Evolutionary conservation across 2,113 vertebrate species (phyloP), one percentile per base, ranked within the genome.

Genomic region (Empidonax alnorum): DNA sequence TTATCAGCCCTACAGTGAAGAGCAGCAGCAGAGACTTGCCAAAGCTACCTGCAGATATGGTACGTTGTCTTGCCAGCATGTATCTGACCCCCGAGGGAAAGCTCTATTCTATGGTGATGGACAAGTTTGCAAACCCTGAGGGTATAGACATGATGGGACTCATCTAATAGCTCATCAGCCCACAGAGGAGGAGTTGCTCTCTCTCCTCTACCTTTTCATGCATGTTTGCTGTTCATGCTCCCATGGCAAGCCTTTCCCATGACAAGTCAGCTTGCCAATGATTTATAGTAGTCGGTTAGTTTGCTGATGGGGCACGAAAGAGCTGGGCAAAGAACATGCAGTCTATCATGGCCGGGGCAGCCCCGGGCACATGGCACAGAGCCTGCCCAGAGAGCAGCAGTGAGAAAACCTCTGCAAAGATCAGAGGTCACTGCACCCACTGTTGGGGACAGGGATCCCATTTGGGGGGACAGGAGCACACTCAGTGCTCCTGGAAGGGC

Each of bases 331-430:
- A 92, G 47, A 74, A 28, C 22, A 39, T 25, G 39, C 37, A 76
- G 49, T 41, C 35, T 33, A 22, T 12, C 30, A 37, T 4, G 10
- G 22, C 35, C 22, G 5, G 12, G 72, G 31, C 35, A 71, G 63
- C n/a, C 30, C 30, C 0, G 1, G 35, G 53, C 41, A 49, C 11
- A 12, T 17, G 76, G 31, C 53, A n/a, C 9, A 1, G 1, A 30
- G 15, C 9, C 53, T 30, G n/a, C 16, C 2, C 0, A 0, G 30
- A 14, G 22, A 55, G 21, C 5, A 0, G 21, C 55, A 41, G 16
- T 22, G 47, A 49, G 14, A 55, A 30, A 30, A 49, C 20, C n/a
- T 14, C 28, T 31, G 4, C 19, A 63, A 10, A 63, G 41, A 87
- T 3, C 74, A 87, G n/a, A 63, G 72, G 14, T 55, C 47, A 31